Evolutionary conservation across 2,888 invertebrate species (phyloP).

Genomic region (Siphonodentalium dalli): DNA sequence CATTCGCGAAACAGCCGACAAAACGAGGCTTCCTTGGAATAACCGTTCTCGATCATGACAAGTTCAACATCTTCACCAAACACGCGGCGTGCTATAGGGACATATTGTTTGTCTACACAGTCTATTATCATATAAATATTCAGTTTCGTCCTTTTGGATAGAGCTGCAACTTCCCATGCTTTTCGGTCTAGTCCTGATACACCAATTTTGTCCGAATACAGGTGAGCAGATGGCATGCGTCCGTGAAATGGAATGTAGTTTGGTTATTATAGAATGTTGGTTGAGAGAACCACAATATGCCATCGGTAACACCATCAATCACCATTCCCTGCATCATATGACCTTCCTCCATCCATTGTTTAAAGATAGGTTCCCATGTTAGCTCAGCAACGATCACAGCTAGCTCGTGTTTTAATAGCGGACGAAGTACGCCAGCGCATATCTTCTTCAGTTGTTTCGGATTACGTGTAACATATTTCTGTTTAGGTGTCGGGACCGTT

Average conservation of each 20-base stretch:
- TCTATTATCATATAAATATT: conserved; percentile 17
- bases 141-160: conserved; percentile 7
- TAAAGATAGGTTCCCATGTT: background rate
- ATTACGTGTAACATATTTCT: too few species aligned
- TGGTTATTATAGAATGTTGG: background rate
- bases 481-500: too few species aligned
- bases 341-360: background rate
- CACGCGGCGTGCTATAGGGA: conserved; percentile 15
- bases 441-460: too few species aligned
- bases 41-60: background rate
- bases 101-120: conserved; percentile 26
- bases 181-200: conserved; percentile 13
- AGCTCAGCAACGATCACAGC: background rate
- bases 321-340: too few species aligned
- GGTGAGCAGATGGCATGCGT: conserved; percentile 21
- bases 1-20: conserved; percentile 16
- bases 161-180: conserved; percentile 22
- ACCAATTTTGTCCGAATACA: conserved; percentile 26
- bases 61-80: conserved; percentile 18
- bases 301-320: background rate
- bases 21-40: conserved; percentile 5
- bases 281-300: conserved; percentile 13
- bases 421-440: too few species aligned
- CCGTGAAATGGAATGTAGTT: conserved; percentile 19
- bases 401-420: background rate